Base-by-base conservation (phyloP, 2,888 invertebrate species). In the Danaus chrysippus region DNA sequence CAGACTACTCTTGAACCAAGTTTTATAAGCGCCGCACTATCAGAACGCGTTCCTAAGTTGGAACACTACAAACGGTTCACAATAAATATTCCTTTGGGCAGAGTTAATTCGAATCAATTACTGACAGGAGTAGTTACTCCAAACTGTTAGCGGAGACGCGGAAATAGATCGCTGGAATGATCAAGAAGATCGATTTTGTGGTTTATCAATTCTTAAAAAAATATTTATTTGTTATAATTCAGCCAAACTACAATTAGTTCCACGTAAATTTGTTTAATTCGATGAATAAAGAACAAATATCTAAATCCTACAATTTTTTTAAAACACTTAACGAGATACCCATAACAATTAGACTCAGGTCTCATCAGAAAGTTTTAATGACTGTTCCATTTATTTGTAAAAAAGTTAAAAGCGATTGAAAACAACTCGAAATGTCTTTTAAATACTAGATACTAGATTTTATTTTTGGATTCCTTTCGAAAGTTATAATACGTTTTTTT, bases 351-450 rank as follows among this genome's bases (percentile, higher is more conserved):
- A 84, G 79, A 84, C 73, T n/a, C 74, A 70, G 62, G 76, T 71
- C 77, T 78, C 81, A 76, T 84, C 82, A 79, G 82, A 82, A 88
- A 87, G 80, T 87, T 88, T 86, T 87, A 88, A 88, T 83, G 86
- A 83, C 77, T 79, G 79, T 77, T 78, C 76, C 75, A 79, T 76
- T 84, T 83, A 6, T 49, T 49, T 68, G n/a, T n/a, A n/a, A n/a
- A n/a, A n/a, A n/a, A n/a, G n/a, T 68, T 70, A 73, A 79, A 76
- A 77, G 72, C 71, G 76, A 81, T 79, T 78, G 77, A 78, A 82
- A 79, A 77, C 73, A 78, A 79, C 70, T 77, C 75, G 68, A 34
- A 34, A 34, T 34, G 6, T 34, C 1, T 34, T 34, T 34, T 34
- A 8, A 3, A 34, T 6, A 34, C 3, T 34, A 34, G 8, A 8